phyloP scores from a whole-genome alignment of 1,140 invertebrate genomes.

The Drosophila micromelanica region DNA sequence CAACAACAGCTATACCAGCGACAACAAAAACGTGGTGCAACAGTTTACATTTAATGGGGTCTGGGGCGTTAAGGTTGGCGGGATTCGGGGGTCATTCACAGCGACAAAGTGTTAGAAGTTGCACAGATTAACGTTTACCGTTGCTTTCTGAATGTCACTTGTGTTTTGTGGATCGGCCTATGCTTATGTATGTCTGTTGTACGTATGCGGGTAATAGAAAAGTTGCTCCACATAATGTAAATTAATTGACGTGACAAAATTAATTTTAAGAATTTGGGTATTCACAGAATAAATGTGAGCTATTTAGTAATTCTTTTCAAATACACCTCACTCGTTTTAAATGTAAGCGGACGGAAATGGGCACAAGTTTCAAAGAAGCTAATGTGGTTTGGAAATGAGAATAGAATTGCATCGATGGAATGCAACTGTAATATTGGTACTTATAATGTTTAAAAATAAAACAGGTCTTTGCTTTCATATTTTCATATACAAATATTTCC shows the following conservation, averaged over 20 bases:
- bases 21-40: conserved; percentile 58
- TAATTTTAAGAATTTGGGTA: not conserved
- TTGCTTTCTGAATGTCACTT: conserved; percentile 56
- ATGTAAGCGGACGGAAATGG: too few species aligned
- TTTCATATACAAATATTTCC: too few species aligned
- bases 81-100: conserved; percentile 42
- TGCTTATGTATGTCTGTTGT: conserved; percentile 20
- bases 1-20: conserved; percentile 2
- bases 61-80: conserved; percentile 46
- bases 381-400: too few species aligned
- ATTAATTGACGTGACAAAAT: conserved; percentile 51
- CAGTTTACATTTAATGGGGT: conserved; percentile 76
- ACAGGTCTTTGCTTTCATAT: too few species aligned
- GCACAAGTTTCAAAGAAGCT: too few species aligned
- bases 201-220: conserved; percentile 1
- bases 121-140: conserved; percentile 53
- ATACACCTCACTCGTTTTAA: too few species aligned
- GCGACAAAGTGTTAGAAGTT: conserved; percentile 47
- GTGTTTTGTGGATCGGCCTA: conserved; percentile 39
- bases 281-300: not conserved
- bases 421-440: too few species aligned
- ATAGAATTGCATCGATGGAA: too few species aligned
- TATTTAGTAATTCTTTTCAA: too few species aligned
- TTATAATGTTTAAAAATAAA: too few species aligned
- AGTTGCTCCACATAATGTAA: conserved; percentile 64